phyloP scores from a whole-genome alignment of 1,140 invertebrate genomes.

The Coelopa frigida region DNA sequence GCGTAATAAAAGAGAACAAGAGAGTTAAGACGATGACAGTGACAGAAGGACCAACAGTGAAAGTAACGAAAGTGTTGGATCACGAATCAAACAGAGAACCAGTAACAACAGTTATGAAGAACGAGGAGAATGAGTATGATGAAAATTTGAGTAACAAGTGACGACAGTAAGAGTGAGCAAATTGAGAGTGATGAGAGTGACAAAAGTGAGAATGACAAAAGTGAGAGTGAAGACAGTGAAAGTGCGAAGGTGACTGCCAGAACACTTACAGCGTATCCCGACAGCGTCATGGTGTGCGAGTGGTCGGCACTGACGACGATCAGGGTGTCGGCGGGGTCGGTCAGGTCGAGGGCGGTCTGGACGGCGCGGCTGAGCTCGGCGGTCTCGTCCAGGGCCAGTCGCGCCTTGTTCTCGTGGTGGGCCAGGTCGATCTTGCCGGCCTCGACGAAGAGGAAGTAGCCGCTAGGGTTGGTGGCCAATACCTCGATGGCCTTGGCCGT shows the following conservation, averaged over 20 bases:
- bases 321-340: conserved; percentile 55
- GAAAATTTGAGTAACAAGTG: background rate
- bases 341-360: conserved; percentile 50
- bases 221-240: background rate
- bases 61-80: no score
- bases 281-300: conserved; percentile 59
- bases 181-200: no score
- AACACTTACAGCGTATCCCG: conserved; percentile 53
- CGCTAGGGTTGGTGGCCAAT: conserved; percentile 61
- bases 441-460: conserved; percentile 58
- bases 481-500: conserved; percentile 62
- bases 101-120: no score
- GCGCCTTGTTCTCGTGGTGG: conserved; percentile 59
- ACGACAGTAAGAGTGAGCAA: no score
- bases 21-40: no score
- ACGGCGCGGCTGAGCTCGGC: conserved; percentile 60
- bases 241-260: background rate
- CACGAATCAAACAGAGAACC: no score
- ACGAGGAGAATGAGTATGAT: background rate
- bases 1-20: no score
- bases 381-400: conserved; percentile 62
- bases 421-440: conserved; percentile 66
- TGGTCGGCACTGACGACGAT: conserved; percentile 65
- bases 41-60: no score
- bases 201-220: background rate